Evolutionary conservation across 2,888 invertebrate species (phyloP), one percentile per base, ranked within the genome.

Genomic region (Campaea margaritaria): DNA sequence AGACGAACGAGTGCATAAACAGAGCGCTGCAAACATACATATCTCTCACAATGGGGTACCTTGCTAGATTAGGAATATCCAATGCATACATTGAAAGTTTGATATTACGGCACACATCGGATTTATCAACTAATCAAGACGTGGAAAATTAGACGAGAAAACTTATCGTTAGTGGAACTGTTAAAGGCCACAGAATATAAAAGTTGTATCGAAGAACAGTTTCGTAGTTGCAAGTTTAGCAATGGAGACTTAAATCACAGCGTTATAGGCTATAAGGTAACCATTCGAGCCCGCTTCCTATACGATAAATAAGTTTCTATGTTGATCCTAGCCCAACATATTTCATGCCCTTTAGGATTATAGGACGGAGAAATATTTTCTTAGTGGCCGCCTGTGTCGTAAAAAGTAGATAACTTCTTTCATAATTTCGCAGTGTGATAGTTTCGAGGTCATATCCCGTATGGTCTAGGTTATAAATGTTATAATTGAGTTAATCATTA

Each of bases 1-100:
- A 80, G 76, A 76, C 75, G 67, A 73, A 62, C 59, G 68, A 66
- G 69, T 76, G 76, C 76, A 80, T 78, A 81, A 78, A 76, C 75
- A 76, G 65, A 68, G 53, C 66, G 54, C 59, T 62, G 61, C 65
- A 65, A 68, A 63, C 65, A 53, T 52, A 62, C 41, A 10, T 62
- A 68, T 62, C 60, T 42, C 58, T 67, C 65, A 68, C 67, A 55
- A 64, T 60, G 50, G 53, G 58, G 52, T 53, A 50, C 52, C 47
- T 50, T 52, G 53, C 54, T 34, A 41, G 55, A 60, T 61, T 62
- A 67, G 62, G 63, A 62, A 64, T 62, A 66, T 47, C 54, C 41
- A 50, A 50, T 60, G 62, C 61, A 58, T 52, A 57, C 59, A 53
- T 62, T 58, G 50, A 53, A 59, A 62, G 58, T 64, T 62, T 56